Base-by-base conservation (phyloP, 2,797 vertebrate genomes). In the Paramormyrops hopkinsi region DNA sequence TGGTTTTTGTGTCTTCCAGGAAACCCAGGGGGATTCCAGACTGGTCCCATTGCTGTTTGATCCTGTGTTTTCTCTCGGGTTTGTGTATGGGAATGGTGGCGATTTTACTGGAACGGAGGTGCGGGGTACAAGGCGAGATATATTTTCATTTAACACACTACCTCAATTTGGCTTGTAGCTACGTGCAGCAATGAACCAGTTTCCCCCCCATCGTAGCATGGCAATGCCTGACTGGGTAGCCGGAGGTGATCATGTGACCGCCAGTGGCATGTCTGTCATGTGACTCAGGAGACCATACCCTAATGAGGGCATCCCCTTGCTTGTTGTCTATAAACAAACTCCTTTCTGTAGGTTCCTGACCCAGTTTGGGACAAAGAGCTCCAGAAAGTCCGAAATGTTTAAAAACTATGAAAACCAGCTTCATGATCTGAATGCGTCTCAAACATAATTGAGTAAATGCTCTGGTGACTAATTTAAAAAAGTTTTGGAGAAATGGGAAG, bases 1-100 rank as follows among this genome's bases (percentile, higher is more conserved):
- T 90, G 85, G 44, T 9, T 88, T 86, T 51, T n/a, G 33, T 90
- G 84, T 69, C 87, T 56, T 25, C 48, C 54, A 48, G 56, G 86
- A 83, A 65, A 3, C 17, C 87, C 29, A 4, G 48, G 69, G 79
- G 54, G 79, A 90, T 73, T 86, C 1, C 37, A 33, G 69, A 54
- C 79, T 69, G 53, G 7, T 85, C 83, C 83, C 73, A 54, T 41
- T 50, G n/a, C 25, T 12, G 65, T 56, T 85, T 56, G 79, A 85
- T 50, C 48, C 50, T 53, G 22, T 4, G 14, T 56, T 54, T 65
- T 48, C 88, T 79, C 8, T 2, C 88, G 12, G 53, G 0, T 73
- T 73, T 73, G 25, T 37, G 29, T 73, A 12, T 1, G 11, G 65
- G 65, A 33, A 12, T 73, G 29, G 65, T 17, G 25, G 29, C 11